Conservation (phyloP, 53 echinoderm and acorn worm species). For the Glandiceps talaboti region DNA sequence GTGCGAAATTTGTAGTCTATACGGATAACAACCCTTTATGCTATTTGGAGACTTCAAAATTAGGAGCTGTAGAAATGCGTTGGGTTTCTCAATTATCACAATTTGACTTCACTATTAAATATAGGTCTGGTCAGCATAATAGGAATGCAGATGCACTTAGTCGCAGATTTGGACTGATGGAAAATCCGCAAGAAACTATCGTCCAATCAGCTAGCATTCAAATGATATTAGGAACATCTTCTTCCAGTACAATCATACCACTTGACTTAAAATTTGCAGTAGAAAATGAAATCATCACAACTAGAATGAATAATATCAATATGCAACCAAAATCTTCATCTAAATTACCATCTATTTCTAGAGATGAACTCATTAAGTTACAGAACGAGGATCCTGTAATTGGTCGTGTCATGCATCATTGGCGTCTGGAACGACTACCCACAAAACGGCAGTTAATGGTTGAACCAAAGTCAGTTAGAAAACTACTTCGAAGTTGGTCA, state of each 20-base stretch:
- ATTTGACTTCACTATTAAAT: conserved; percentile 24
- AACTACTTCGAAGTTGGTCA: conserved; percentile 16
- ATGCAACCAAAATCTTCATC: background rate
- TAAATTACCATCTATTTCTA: conserved; percentile 8
- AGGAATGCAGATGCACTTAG: conserved; percentile 30
- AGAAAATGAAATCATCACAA: too few species aligned
- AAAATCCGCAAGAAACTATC: background rate
- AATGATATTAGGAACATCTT: too few species aligned
- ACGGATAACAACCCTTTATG: conserved; percentile 29
- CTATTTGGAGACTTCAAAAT: conserved; percentile 21
- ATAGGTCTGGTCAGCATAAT: too few species aligned
- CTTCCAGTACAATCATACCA: too few species aligned
- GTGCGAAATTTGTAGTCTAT: too few species aligned
- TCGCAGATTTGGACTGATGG: conserved; percentile 12
- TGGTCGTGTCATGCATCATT: background rate
- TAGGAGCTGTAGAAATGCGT: conserved; percentile 28
- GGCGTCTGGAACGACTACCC: too few species aligned
- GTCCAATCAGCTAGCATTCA: too few species aligned
- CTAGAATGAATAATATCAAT: too few species aligned
- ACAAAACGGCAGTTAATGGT: conserved; percentile 7
- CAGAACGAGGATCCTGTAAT: conserved; percentile 3
- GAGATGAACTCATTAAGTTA: conserved; percentile 5
- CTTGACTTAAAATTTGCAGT: too few species aligned
- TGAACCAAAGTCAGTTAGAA: conserved; percentile 13
- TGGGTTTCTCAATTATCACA: conserved; percentile 37